Evolutionary conservation across 2,113 vertebrate genomes (phyloP), one percentile per base, ranked within the genome.

Genomic region (Archocentrus centrarchus): DNA sequence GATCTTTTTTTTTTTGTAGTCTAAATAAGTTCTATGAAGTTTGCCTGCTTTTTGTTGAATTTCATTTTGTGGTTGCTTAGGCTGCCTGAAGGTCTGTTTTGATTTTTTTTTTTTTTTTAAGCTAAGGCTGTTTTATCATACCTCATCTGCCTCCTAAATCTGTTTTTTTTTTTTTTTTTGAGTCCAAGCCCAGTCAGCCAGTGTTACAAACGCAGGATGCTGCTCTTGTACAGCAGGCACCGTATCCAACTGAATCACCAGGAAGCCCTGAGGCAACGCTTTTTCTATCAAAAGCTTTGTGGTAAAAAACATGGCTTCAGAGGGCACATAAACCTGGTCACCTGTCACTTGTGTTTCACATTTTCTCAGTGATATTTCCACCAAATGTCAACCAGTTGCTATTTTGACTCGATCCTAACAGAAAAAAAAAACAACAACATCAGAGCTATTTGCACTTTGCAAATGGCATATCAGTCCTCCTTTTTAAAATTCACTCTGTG

Each of bases 291-390:
- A 32, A 32, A 37, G 20, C 79, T 4, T 84, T 1, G 11, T 24
- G 11, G 73, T 35, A 11, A 61, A 61, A 73, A 73, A 73, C 68
- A 35, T 1, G 47, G 8, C 35, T 59, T 63, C 17, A 8, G 27
- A 63, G 68, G 18, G 2, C 13, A 8, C 24, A 7, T 11, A 64
- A 60, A 76, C 30, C n/a, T 80, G 57, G 60, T 80, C 75, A 78
- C 50, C 66, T 85, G 81, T 63, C 81, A 41, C 55, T 61, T 85
- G 44, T 32, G 39, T 84, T 91, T 61, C 39, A 75, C 32, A n/a
- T 64, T 59, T 77, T 77, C 61, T 84, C 83, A 1, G 18, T 77
- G 63, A 79, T 77, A 84, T 86, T 88, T 83, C 18, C 80, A 22
- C 47, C 53, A 80, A 85, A 85, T 86, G 66, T 81, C 76, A 68